Base-by-base conservation (phyloP, 2,888 invertebrate genomes). In the Cephus pulcher region DNA sequence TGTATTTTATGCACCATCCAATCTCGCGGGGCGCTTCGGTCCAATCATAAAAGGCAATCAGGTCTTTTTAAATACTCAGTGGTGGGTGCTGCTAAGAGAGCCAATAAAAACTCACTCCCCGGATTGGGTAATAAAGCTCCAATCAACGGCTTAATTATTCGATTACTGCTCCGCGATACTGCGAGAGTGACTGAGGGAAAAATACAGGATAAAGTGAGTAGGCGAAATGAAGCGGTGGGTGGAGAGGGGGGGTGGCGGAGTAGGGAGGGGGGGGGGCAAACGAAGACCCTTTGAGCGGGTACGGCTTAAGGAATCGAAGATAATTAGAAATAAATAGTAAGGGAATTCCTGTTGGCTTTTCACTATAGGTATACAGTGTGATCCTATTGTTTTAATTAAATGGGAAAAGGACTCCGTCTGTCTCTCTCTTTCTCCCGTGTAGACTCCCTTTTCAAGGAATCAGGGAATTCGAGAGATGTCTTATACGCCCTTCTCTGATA, bases 131-230 rank as follows among this genome's bases (percentile, higher is more conserved):
- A 91, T 91, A 91, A 91, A 91, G 90, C 90, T 90, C 88, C 91
- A 91, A 91, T 90, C 91, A 91, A 90, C 89, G 88, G 90, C 89
- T 91, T 90, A 90, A 90, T 91, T 91, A 91, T 91, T 91, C 90
- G 91, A 90, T 91, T 90, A 91, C 87, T 82, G 81, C 81, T 81
- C 80, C 0, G 40, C 40, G 40, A 56, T 56, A 56, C 40, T 56
- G 40, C 9, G 40, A 56, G 40, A 56, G 40, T 56, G 40, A 56
- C 40, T 56, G 40, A 40, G 40, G 40, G 40, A 56, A 56, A 56
- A 56, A 56, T 56, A 56, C 23, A 56, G 40, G 40, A 23, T 6
- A 56, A 56, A 23, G 71, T 70, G 77, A 73, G 76, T 74, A n/a
- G 78, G 75, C 75, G 69, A 73, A 80, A 76, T 76, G 73, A 68